phyloP scores from a whole-genome alignment of 2,888 invertebrate species.

The Drosophila yooni region DNA sequence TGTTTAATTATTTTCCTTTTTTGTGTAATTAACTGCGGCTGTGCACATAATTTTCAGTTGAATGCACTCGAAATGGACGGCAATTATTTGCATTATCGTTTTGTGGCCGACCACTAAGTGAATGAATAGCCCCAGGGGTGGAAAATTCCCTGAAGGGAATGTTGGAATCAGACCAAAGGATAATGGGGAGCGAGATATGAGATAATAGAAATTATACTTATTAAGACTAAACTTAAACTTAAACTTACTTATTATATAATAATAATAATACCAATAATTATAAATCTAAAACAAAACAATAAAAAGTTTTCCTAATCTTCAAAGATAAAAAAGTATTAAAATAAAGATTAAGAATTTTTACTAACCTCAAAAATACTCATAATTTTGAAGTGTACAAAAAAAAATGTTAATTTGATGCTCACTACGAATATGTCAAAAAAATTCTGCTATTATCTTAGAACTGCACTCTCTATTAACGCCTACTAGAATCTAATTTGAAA shows the following conservation, averaged over 20 bases:
- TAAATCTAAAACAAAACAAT: not conserved
- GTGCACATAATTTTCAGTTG: constrained; percentile 50
- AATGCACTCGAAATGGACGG: constrained; percentile 50
- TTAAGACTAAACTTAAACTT: not conserved
- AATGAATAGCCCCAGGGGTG: constrained; percentile 19
- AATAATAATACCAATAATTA: not conserved
- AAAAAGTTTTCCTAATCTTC: not conserved
- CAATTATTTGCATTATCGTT: constrained; percentile 70
- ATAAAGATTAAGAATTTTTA: not conserved
- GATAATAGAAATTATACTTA: not conserved
- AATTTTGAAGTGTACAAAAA: not conserved
- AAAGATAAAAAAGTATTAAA: not conserved
- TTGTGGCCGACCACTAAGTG: constrained; percentile 29
- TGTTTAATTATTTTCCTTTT: constrained; percentile 29
- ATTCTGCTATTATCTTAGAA: not conserved
- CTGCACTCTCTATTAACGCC: not conserved
- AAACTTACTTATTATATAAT: not conserved
- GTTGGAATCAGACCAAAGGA: not conserved
- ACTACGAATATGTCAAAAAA: not conserved
- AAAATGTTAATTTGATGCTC: not conserved
- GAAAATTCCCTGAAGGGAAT: not conserved
- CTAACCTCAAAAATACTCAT: not conserved
- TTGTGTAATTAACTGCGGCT: constrained; percentile 45
- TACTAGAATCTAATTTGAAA: not conserved
- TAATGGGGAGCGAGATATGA: not conserved